Evolutionary conservation across 2,797 vertebrate species (phyloP).

Genomic region (Linurgus olivaceus): DNA sequence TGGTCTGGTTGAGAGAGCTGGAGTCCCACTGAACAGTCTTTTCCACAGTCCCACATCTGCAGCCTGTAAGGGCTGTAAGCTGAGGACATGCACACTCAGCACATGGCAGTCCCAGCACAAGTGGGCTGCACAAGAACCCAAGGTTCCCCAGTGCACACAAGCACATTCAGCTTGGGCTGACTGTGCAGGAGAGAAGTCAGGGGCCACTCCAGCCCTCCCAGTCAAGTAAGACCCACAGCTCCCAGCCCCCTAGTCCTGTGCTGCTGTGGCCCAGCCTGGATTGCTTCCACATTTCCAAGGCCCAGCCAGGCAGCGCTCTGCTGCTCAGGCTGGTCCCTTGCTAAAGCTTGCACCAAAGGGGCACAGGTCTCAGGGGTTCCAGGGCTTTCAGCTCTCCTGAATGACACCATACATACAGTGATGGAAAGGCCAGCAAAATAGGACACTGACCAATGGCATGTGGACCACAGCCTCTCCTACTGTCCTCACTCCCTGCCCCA

Average conservation of each 20-base stretch:
- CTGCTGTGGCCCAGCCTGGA: neutral
- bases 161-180: neutral
- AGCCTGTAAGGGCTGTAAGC: neutral
- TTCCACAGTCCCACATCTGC: neutral
- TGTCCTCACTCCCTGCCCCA: neutral
- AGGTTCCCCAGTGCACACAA: neutral
- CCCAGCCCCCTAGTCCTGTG: neutral
- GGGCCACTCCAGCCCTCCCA: neutral
- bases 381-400: neutral
- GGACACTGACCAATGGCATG: fast-evolving
- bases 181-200: neutral
- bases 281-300: neutral
- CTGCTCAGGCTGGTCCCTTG: neutral
- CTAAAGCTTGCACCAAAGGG: neutral
- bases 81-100: neutral
- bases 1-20: neutral
- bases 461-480: neutral
- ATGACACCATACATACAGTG: neutral
- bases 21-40: neutral
- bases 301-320: neutral
- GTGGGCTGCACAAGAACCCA: neutral
- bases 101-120: neutral
- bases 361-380: neutral
- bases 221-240: neutral
- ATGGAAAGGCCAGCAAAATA: neutral